phyloP scores from a whole-genome alignment of 2,113 vertebrate species.

The Lanius collurio region DNA sequence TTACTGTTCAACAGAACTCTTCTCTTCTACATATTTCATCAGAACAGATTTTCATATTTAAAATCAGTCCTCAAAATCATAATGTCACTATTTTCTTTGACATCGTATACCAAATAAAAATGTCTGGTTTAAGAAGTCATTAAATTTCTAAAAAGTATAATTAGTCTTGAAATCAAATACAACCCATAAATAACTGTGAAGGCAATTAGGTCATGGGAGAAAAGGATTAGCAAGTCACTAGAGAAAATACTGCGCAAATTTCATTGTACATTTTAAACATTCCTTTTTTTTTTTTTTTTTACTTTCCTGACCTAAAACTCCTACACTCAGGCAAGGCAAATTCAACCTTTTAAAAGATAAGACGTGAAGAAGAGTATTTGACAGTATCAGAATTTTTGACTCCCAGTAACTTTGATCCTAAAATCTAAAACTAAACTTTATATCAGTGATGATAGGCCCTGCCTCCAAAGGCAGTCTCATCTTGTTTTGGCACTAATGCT shows the following conservation, averaged over 20 bases:
- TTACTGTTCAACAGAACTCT: background rate
- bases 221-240: background rate
- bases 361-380: background rate
- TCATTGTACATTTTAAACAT: background rate
- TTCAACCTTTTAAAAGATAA: background rate
- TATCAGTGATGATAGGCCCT: background rate
- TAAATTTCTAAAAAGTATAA: background rate
- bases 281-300: too few species aligned
- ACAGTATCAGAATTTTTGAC: background rate
- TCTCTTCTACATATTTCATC: background rate
- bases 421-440: accelerated
- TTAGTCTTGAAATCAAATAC: background rate
- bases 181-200: background rate
- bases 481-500: background rate
- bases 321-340: background rate
- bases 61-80: background rate
- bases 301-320: background rate
- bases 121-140: background rate
- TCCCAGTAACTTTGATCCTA: background rate
- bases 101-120: background rate
- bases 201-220: background rate
- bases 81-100: background rate
- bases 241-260: background rate
- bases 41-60: background rate
- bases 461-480: background rate